These are phyloP conservation scores for Coptodon bakossiorum DNA, from an alignment of 2,113 vertebrate genomes.

Conservation along the genomic window DNA sequence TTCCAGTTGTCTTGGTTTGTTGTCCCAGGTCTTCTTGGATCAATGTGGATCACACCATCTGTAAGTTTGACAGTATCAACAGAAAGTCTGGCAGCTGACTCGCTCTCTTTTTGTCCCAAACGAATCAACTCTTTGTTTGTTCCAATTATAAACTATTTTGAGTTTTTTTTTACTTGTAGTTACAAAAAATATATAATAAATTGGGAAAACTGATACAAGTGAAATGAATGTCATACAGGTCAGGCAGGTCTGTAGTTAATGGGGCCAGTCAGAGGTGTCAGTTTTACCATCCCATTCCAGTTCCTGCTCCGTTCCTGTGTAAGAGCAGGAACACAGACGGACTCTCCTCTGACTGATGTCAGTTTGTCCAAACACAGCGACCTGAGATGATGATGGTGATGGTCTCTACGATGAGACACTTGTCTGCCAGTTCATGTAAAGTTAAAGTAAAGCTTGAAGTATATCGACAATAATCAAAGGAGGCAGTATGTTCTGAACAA, in stretches of 20 bases:
- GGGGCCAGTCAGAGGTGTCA: neutral
- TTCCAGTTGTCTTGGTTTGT: neutral
- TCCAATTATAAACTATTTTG: fast-evolving
- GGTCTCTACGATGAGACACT: neutral
- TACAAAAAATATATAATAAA: neutral
- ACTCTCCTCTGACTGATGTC: neutral
- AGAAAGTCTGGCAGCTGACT: neutral
- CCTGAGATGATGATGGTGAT: neutral
- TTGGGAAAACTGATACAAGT: neutral
- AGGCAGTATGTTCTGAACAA: no score
- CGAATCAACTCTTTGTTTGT: neutral
- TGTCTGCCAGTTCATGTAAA: neutral
- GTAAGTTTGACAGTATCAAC: neutral
- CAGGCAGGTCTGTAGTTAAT: neutral
- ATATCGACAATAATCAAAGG: neutral
- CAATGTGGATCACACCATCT: neutral
- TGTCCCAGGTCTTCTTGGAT: neutral
- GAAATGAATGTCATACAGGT: neutral
- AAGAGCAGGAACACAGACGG: neutral
- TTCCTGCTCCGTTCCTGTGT: neutral
- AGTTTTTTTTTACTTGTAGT: neutral
- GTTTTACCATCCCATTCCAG: neutral
- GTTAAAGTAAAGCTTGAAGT: neutral
- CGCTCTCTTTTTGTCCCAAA: neutral
- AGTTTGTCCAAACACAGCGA: neutral